phyloP scores from a whole-genome alignment of 2,888 invertebrate species.

The Colostygia pectinataria region DNA sequence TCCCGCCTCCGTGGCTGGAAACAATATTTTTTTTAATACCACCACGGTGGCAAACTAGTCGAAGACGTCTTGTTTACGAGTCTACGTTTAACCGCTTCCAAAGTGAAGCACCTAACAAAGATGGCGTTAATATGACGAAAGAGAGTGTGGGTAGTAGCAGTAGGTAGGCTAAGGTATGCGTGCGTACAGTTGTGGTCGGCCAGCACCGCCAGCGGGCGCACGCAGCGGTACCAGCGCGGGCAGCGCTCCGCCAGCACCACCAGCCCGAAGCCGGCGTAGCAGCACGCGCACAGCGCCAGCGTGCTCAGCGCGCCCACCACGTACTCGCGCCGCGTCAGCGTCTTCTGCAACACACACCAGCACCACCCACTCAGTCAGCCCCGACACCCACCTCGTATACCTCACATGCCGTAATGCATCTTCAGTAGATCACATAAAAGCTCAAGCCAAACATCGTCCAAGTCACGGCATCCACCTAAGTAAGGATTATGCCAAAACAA shows the following conservation, averaged over 20 bases:
- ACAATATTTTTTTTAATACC: not conserved
- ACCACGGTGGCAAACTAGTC: no score
- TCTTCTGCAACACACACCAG: slow-evolving; percentile 43
- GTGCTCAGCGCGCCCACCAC: slow-evolving; percentile 49
- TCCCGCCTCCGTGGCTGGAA: slow-evolving; percentile 29
- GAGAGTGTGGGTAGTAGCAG: not conserved
- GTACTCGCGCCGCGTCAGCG: slow-evolving; percentile 63
- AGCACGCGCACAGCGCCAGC: slow-evolving; percentile 50
- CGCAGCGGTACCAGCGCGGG: slow-evolving; percentile 49
- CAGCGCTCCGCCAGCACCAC: slow-evolving; percentile 66
- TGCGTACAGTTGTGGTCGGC: slow-evolving; percentile 34
- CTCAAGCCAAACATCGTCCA: no score
- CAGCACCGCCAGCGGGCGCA: slow-evolving; percentile 60
- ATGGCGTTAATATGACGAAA: not conserved
- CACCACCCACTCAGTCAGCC: not conserved
- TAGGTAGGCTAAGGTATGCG: not conserved
- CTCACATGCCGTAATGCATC: no score
- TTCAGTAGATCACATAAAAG: no score
- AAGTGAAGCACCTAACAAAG: no score
- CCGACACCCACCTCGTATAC: no score
- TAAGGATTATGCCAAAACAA: no score
- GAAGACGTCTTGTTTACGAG: no score
- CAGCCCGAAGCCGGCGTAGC: slow-evolving; percentile 59
- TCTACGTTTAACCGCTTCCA: no score
- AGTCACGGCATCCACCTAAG: no score